phyloP scores from a whole-genome alignment of 2,888 invertebrate species.

The Chalcis sispes region DNA sequence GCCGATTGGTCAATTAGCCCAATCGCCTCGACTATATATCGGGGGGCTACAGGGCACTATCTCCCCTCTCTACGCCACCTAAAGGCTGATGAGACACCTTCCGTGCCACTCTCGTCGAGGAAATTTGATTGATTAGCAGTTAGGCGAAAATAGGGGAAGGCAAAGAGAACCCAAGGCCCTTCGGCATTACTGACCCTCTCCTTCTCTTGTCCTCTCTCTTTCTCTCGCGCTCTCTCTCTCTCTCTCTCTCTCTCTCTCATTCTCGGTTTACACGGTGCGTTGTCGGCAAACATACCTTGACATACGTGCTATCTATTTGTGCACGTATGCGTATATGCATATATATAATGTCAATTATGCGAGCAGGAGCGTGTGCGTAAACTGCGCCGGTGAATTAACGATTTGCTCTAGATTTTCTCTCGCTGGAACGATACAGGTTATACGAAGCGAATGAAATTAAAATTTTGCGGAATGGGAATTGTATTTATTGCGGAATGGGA shows the following conservation, averaged over 20 bases:
- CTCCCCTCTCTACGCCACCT: neutral
- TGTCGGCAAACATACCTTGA: neutral
- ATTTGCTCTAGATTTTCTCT: constrained; percentile 35
- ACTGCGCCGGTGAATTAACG: constrained; percentile 4
- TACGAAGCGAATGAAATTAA: neutral
- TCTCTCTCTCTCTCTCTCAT: constrained; percentile 25
- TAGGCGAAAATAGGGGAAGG: neutral
- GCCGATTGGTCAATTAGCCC: constrained; percentile 50
- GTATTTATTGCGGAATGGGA: no score
- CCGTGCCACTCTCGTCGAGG: constrained; percentile 45
- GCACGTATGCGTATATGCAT: no score
- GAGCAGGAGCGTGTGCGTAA: neutral
- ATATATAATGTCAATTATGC: constrained; percentile 28
- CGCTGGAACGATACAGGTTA: neutral
- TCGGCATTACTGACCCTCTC: neutral
- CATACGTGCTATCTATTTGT: no score
- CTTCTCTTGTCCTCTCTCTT: neutral
- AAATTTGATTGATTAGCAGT: constrained; percentile 52
- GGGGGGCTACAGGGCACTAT: neutral
- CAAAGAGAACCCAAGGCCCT: constrained; percentile 16
- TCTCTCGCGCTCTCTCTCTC: constrained; percentile 28
- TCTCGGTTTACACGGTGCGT: no score
- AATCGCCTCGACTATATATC: neutral
- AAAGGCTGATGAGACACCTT: constrained; percentile 34
- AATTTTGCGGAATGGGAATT: constrained; percentile 12